A percentile compares a stretch with the other conserved stretches of the same genome.
Conservation (phyloP, 2,888 invertebrate genomes). For the Euproctis similis region DNA sequence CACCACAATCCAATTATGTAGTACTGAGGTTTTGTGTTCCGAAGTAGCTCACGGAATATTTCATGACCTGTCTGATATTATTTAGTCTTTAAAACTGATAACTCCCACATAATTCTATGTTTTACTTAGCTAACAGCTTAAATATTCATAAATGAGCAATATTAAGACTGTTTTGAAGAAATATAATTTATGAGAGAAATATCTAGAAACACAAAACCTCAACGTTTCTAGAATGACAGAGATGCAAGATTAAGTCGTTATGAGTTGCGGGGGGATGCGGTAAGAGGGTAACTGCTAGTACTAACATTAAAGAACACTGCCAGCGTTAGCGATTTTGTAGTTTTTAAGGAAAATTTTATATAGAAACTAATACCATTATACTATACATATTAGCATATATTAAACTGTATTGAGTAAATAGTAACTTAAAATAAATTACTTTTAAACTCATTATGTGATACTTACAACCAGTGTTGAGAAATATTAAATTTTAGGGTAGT, state of each 20-base stretch:
- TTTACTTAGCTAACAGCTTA: too few species aligned
- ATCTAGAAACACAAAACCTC: constrained; percentile 68
- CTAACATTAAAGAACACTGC: constrained; percentile 31
- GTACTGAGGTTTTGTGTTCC: constrained; percentile 66
- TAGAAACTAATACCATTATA: neutral
- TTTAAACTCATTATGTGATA: neutral
- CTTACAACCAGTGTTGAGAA: neutral
- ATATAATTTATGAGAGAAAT: constrained; percentile 38
- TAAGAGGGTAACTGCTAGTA: constrained; percentile 13
- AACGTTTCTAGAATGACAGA: constrained; percentile 29
- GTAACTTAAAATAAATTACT: neutral
- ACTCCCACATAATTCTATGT: too few species aligned
- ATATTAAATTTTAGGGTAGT: constrained; percentile 17
- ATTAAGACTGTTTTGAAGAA: too few species aligned
- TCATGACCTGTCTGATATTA: constrained; percentile 14
- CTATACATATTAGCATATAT: neutral
- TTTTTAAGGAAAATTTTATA: constrained; percentile 10
- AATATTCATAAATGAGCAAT: too few species aligned
- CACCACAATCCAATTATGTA: constrained; percentile 18
- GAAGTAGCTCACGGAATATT: constrained; percentile 42
- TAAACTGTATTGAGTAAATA: neutral
- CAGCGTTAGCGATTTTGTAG: constrained; percentile 25
- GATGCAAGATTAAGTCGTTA: constrained; percentile 13
- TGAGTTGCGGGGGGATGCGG: constrained; percentile 25
- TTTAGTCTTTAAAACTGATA: too few species aligned